phyloP scores from a whole-genome alignment of 2,888 invertebrate genomes.

The Agriopis aurantiaria region DNA sequence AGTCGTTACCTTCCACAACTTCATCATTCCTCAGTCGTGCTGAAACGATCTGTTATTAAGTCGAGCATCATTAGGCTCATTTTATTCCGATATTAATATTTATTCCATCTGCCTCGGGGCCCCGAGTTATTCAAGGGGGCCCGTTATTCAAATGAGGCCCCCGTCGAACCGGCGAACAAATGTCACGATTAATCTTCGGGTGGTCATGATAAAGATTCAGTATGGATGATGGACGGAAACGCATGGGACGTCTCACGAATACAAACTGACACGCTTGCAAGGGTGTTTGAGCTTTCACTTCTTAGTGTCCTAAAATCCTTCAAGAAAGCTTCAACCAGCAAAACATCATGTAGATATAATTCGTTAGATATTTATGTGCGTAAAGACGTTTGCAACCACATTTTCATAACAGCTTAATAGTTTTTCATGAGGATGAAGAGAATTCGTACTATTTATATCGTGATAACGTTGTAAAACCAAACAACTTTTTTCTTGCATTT shows the following conservation, averaged over 20 bases:
- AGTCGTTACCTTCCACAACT: constrained; percentile 5
- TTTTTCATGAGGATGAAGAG: too few species aligned
- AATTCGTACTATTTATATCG: too few species aligned
- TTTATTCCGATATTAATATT: constrained; percentile 37
- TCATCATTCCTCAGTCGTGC: constrained; percentile 14
- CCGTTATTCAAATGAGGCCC: constrained; percentile 38
- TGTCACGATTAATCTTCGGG: constrained; percentile 37
- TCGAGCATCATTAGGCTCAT: constrained; percentile 32
- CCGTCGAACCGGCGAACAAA: constrained; percentile 38
- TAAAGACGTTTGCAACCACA: too few species aligned
- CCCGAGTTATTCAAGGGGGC: constrained; percentile 23
- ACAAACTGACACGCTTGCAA: neutral
- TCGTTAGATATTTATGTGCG: too few species aligned
- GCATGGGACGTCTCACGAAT: neutral
- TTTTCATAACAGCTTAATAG: too few species aligned
- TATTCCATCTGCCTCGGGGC: constrained; percentile 33
- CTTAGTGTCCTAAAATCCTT: too few species aligned
- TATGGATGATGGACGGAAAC: neutral
- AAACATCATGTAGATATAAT: too few species aligned
- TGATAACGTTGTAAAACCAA: too few species aligned
- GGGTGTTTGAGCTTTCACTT: too few species aligned
- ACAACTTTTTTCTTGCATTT: too few species aligned
- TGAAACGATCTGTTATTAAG: constrained; percentile 26
- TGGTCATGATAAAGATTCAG: constrained; percentile 10
- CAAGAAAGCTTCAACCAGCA: too few species aligned